Evolutionary conservation across 2,797 vertebrate species (phyloP).

Genomic region (Xiphorhynchus erythropygius): DNA sequence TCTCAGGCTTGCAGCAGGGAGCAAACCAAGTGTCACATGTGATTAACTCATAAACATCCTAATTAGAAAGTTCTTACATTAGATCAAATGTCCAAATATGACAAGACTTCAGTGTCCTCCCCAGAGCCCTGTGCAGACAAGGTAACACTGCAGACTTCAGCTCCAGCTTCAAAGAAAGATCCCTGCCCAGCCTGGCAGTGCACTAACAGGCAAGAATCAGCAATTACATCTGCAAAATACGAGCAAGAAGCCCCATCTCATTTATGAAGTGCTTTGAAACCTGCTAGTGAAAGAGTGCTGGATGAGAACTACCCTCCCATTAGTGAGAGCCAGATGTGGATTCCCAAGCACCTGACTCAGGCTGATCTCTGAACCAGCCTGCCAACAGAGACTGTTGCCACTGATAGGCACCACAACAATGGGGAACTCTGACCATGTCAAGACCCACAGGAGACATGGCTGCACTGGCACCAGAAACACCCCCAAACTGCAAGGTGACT

Average conservation of each 20-base stretch:
- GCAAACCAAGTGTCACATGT: neutral
- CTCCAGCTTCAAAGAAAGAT: neutral
- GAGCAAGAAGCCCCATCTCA: neutral
- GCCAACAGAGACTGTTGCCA: neutral
- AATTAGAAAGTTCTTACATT: neutral
- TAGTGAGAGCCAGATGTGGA: rapidly evolving
- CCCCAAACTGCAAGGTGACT: neutral
- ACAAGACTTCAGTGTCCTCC: neutral
- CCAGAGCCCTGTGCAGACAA: rapidly evolving
- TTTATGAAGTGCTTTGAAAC: neutral
- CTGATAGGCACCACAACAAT: rapidly evolving
- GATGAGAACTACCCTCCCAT: neutral
- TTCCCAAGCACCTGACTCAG: rapidly evolving
- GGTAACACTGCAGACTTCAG: neutral
- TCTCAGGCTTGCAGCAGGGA: neutral
- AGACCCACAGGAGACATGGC: neutral
- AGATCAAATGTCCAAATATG: neutral
- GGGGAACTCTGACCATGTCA: neutral
- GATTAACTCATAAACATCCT: constrained; percentile 23
- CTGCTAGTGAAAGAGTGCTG: neutral
- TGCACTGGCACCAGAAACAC: neutral
- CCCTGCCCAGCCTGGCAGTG: neutral
- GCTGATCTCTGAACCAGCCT: neutral
- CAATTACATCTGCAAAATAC: rapidly evolving
- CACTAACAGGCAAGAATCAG: neutral